Base-by-base conservation (phyloP, 2,113 vertebrate genomes). In the Gila orcuttii region DNA sequence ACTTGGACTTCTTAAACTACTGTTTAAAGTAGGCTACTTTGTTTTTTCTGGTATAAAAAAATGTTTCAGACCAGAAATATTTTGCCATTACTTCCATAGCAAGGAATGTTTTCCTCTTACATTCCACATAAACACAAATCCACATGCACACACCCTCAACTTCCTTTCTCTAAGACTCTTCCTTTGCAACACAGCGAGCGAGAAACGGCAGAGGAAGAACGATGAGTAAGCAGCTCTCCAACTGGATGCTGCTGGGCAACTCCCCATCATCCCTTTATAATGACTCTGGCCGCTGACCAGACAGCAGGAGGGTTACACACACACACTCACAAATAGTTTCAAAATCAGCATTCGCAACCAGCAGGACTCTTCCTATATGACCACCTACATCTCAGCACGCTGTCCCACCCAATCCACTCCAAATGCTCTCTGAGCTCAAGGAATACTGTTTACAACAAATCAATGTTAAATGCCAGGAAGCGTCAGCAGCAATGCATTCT, bases 181-280 rank as follows among this genome's bases (percentile, higher is more conserved):
- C 74, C 84, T 83, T 66, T 77, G 28, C 73, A 55, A 36, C 84
- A 73, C 50, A 82, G 64, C 10, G 19, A 82, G 64, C 10, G 19
- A 82, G 80, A 69, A 82, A 69, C 4, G 10, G 31, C 62, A 75
- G 50, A 87, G 36, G n/a, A 68, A 82, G 59, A 73, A 47, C 11
- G 80, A 76, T 83, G 79, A 86, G 64, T 85, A 83, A 73, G 57
- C 42, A 45, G 52, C 82, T 88, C 79, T 84, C 78, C 19, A 75
- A 52, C 52, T 50, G 60, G 64, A 31, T 3, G 23, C 77, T 80
- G 50, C 11, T 42, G 28, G 59, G 36, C 47, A 73, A 62, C 60
- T 73, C 31, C 47, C 17, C 79, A 79, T 87, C 68, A 59, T 81
- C 59, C 60, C 31, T 45, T 47, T 83, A 55, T 82, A 82, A 69